Conservation (phyloP, 2,888 invertebrate genomes). For the Fissipunctia ypsillon region DNA sequence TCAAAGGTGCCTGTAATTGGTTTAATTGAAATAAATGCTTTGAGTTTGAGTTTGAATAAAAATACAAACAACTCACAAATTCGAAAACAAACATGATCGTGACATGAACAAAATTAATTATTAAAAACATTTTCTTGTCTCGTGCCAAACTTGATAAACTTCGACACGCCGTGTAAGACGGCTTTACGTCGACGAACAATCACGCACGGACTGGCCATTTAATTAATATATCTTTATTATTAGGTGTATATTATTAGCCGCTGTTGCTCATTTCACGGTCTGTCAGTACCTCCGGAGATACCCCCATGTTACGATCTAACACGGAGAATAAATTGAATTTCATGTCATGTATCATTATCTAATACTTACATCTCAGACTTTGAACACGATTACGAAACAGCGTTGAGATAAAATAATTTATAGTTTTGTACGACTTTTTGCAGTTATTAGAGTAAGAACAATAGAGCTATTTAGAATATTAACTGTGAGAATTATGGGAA, state of each 20-base stretch:
- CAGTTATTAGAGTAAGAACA: slow-evolving; percentile 56
- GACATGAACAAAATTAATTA: slow-evolving; percentile 7
- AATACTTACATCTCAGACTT: slow-evolving; percentile 58
- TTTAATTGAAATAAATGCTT: too few relatives aligned
- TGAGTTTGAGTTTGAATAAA: too few relatives aligned
- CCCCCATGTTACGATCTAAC: slow-evolving; percentile 28
- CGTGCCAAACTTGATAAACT: slow-evolving; percentile 28
- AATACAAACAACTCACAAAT: not conserved
- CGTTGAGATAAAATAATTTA: slow-evolving; percentile 55
- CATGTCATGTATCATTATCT: slow-evolving; percentile 61
- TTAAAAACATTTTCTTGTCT: slow-evolving; percentile 21
- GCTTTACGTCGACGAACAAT: slow-evolving; percentile 9
- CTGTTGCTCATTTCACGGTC: slow-evolving; percentile 64
- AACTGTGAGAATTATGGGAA: slow-evolving; percentile 44
- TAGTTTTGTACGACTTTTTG: slow-evolving; percentile 55
- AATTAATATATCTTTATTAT: slow-evolving; percentile 58
- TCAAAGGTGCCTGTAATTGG: too few relatives aligned
- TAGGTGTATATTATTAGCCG: slow-evolving; percentile 44
- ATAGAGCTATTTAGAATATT: slow-evolving; percentile 52
- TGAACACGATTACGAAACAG: slow-evolving; percentile 40
- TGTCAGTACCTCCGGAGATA: slow-evolving; percentile 53
- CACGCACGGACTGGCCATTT: slow-evolving; percentile 19
- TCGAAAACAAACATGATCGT: not conserved
- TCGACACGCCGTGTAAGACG: not conserved
- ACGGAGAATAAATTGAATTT: slow-evolving; percentile 59